phyloP scores from a whole-genome alignment of 2,797 vertebrate genomes.

The Onychomys leucogaster region DNA sequence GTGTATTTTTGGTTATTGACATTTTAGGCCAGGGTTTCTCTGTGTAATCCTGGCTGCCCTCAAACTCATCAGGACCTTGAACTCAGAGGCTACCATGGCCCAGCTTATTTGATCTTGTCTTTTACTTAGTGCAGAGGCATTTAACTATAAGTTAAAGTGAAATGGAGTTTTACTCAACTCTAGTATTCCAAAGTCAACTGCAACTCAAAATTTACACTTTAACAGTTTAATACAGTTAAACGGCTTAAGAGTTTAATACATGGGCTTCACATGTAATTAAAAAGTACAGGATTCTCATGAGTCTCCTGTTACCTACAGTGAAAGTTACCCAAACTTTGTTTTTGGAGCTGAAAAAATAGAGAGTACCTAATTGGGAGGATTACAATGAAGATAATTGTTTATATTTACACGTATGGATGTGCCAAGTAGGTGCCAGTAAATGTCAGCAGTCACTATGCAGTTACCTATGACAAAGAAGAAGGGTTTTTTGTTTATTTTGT shows the following conservation, averaged over 20 bases:
- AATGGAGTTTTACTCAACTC: background rate
- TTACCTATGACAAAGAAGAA: background rate
- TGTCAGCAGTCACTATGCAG: background rate
- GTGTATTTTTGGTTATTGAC: background rate
- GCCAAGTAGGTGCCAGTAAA: background rate
- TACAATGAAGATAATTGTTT: background rate
- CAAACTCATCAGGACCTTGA: background rate
- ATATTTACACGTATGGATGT: background rate
- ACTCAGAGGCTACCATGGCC: background rate
- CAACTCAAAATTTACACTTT: background rate
- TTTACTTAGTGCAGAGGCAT: background rate
- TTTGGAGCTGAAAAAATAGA: background rate
- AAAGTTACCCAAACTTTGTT: background rate
- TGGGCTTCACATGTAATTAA: background rate
- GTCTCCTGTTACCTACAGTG: background rate
- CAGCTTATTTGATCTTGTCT: background rate
- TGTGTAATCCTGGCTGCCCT: background rate
- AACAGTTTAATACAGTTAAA: background rate
- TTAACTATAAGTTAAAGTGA: background rate
- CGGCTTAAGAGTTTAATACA: background rate
- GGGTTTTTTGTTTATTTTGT: background rate
- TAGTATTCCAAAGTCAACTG: background rate
- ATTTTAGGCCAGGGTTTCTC: background rate
- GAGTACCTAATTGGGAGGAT: background rate
- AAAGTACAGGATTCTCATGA: background rate